Percentiles rank a stretch among this genome's conserved stretches.
These are phyloP conservation scores for Rhadinocentrus ornatus DNA, from an alignment of 2,797 vertebrate species.

Conservation along the genomic window DNA sequence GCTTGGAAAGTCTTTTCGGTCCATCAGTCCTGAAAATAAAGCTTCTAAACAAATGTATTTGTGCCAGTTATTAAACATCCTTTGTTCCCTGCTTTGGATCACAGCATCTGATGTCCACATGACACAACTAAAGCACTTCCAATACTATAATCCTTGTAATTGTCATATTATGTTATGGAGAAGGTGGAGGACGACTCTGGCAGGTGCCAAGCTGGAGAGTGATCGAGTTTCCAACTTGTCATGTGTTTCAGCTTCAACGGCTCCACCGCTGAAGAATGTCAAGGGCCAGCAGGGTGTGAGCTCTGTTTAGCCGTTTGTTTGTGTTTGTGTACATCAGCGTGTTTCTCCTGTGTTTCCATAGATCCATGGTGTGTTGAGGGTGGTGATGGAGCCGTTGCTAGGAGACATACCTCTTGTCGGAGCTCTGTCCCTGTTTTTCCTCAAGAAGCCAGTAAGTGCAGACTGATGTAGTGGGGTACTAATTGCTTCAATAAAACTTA, in stretches of 20 bases:
- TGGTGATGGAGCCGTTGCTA: slow-evolving; percentile 95
- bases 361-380: slow-evolving; percentile 94
- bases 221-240: slow-evolving; percentile 64
- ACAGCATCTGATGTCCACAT: slow-evolving; percentile 48
- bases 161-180: slow-evolving; percentile 53
- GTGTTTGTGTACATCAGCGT: slow-evolving; percentile 28
- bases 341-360: slow-evolving; percentile 73
- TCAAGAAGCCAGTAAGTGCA: slow-evolving; percentile 94
- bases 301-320: slow-evolving; percentile 18
- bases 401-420: slow-evolving; percentile 95
- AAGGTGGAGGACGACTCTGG: slow-evolving; percentile 39
- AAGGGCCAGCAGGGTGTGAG: slow-evolving; percentile 31
- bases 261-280: slow-evolving; percentile 51
- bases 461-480: background rate
- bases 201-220: slow-evolving; percentile 48
- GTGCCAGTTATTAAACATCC: slow-evolving; percentile 21
- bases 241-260: slow-evolving; percentile 23
- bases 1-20: background rate
- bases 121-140: slow-evolving; percentile 41
- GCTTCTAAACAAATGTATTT: slow-evolving; percentile 20
- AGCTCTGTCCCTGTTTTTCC: slow-evolving; percentile 95
- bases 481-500: slow-evolving; percentile 7
- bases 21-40: slow-evolving; percentile 9
- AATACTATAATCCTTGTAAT: slow-evolving; percentile 49
- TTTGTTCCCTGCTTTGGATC: slow-evolving; percentile 31